These are phyloP conservation scores for Pempheris klunzingeri DNA, from an alignment of 2,797 vertebrate species.

Conservation along the genomic window DNA sequence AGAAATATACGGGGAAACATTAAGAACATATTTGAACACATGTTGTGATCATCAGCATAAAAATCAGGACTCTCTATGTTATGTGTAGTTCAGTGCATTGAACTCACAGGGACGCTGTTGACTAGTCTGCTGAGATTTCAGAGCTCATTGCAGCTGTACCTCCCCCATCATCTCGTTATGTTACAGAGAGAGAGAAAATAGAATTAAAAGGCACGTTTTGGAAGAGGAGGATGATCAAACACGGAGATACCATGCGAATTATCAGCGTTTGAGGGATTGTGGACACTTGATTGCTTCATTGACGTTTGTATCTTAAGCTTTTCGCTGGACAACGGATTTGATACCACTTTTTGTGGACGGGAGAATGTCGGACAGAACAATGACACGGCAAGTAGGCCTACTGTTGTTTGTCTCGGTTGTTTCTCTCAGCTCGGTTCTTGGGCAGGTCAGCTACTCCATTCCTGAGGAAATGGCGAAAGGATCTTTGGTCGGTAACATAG, in stretches of 20 bases:
- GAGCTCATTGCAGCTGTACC: constrained; percentile 28
- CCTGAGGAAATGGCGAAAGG: constrained; percentile 89
- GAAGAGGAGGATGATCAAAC: neutral
- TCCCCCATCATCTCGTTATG: constrained; percentile 29
- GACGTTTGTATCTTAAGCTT: neutral
- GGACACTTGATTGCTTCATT: neutral
- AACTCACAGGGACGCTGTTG: constrained; percentile 70
- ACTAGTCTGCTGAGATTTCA: constrained; percentile 33
- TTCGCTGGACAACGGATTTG: constrained; percentile 10
- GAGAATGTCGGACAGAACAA: constrained; percentile 60
- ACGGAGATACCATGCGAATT: neutral
- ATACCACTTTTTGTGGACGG: neutral
- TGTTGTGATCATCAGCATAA: neutral
- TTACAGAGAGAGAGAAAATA: constrained; percentile 2
- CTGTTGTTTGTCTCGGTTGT: constrained; percentile 81
- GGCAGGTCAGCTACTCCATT: constrained; percentile 89
- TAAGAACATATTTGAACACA: neutral
- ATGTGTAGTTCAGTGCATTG: constrained; percentile 32
- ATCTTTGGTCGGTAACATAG: constrained; percentile 88
- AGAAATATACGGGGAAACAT: neutral
- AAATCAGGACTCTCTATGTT: fast-evolving
- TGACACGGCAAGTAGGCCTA: constrained; percentile 79
- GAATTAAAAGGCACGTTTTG: neutral
- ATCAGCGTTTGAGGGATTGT: neutral
- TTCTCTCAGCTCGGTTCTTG: constrained; percentile 68